Evolutionary conservation across 2,888 invertebrate genomes (phyloP).

Genomic region (Patella depressa): DNA sequence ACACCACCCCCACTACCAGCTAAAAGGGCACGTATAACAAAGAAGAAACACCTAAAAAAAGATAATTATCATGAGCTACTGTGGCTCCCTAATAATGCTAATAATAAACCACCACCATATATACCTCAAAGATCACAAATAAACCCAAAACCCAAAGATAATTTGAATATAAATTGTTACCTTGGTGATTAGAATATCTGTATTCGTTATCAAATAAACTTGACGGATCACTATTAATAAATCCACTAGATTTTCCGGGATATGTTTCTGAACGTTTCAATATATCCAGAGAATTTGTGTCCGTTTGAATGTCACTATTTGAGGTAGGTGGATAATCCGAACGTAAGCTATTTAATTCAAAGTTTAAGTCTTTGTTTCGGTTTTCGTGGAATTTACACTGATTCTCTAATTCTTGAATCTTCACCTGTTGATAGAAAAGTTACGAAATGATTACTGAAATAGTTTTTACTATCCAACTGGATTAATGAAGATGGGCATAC

Average conservation of each 20-base stretch:
- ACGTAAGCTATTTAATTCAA: constrained; percentile 19
- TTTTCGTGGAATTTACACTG: constrained; percentile 25
- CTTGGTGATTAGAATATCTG: constrained; percentile 6
- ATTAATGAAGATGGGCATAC: too few species aligned
- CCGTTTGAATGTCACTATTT: not conserved
- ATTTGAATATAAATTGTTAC: not conserved
- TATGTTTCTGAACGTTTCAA: constrained; percentile 3
- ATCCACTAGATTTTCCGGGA: not conserved
- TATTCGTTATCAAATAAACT: constrained; percentile 5
- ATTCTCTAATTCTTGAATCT: constrained; percentile 22
- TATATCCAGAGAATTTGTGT: not conserved
- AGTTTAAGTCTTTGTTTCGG: constrained; percentile 23
- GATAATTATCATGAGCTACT: too few species aligned
- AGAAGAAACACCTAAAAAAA: too few species aligned
- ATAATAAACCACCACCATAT: too few species aligned
- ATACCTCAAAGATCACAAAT: too few species aligned
- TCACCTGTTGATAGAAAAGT: not conserved
- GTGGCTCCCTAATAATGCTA: too few species aligned
- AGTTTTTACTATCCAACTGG: too few species aligned
- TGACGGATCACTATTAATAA: not conserved
- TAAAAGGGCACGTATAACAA: too few species aligned
- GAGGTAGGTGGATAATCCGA: not conserved
- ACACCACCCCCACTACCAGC: too few species aligned
- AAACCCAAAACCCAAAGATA: too few species aligned
- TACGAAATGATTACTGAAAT: too few species aligned